These are phyloP conservation scores for Ostrea edulis DNA, from an alignment of 1,140 invertebrate genomes.

Conservation along the genomic window DNA sequence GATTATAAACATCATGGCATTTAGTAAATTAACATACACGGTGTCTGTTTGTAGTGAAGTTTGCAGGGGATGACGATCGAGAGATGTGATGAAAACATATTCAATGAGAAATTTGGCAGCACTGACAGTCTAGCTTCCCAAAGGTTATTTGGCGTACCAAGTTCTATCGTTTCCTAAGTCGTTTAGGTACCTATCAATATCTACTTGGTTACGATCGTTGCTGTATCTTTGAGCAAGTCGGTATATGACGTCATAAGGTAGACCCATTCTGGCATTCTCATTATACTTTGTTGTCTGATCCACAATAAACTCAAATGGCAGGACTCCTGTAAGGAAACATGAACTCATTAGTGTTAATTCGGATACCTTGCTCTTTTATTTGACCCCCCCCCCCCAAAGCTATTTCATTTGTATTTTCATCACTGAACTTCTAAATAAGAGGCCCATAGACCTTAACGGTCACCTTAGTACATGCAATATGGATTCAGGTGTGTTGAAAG, in stretches of 20 bases:
- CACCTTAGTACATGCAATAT: too few species aligned
- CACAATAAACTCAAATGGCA: constrained; percentile 38
- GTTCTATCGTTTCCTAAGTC: constrained; percentile 47
- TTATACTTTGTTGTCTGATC: constrained; percentile 49
- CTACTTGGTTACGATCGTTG: constrained; percentile 48
- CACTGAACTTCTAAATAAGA: too few species aligned
- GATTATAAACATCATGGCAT: background rate
- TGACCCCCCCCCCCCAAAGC: too few species aligned
- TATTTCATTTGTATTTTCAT: too few species aligned
- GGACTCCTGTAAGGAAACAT: background rate
- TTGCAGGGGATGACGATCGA: background rate
- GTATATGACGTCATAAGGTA: constrained; percentile 53
- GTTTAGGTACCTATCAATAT: constrained; percentile 48
- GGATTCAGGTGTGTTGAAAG: too few species aligned
- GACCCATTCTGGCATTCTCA: constrained; percentile 46
- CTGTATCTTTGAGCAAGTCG: constrained; percentile 44
- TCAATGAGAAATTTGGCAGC: constrained; percentile 17
- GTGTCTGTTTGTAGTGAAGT: background rate
- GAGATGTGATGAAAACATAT: constrained; percentile 7
- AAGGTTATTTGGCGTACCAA: constrained; percentile 41
- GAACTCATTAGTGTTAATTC: background rate
- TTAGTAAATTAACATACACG: background rate
- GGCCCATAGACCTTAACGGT: too few species aligned
- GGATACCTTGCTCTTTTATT: too few species aligned
- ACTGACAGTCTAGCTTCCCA: constrained; percentile 12